Conservation (phyloP, 2,113 vertebrate genomes). For the Alces alces region DNA sequence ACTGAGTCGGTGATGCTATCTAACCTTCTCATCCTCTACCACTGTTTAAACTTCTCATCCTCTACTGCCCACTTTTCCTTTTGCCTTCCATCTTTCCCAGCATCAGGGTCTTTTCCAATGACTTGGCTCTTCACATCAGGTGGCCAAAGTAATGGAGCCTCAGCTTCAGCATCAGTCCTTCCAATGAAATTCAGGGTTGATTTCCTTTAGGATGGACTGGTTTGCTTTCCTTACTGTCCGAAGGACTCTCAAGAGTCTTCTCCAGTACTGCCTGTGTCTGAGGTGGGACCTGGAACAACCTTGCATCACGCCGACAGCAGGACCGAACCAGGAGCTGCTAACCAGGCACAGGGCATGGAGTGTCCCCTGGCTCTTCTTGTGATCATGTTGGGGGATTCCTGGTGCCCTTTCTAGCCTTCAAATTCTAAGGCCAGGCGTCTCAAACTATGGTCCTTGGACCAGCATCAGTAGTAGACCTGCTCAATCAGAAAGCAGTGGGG, state of each 20-base stretch:
- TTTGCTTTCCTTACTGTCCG: background rate
- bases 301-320: background rate
- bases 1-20: background rate
- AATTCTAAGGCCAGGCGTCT: background rate
- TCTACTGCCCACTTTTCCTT: background rate
- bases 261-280: background rate
- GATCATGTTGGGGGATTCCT: background rate
- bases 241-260: background rate
- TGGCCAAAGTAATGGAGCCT: background rate
- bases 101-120: background rate
- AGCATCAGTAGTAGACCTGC: background rate
- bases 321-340: background rate
- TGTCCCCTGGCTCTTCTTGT: background rate
- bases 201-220: background rate
- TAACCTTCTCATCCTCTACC: background rate
- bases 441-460: background rate
- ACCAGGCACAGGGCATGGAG: rapidly evolving
- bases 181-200: background rate
- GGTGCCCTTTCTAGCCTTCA: background rate
- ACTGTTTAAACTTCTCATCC: background rate
- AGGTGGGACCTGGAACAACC: background rate
- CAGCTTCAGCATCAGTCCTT: background rate
- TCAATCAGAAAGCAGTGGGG: rapidly evolving
- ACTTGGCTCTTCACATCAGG: background rate
- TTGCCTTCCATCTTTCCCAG: background rate